Conservation (phyloP, 2,797 vertebrate species). For the Tokudaia tokunoshimensis region DNA sequence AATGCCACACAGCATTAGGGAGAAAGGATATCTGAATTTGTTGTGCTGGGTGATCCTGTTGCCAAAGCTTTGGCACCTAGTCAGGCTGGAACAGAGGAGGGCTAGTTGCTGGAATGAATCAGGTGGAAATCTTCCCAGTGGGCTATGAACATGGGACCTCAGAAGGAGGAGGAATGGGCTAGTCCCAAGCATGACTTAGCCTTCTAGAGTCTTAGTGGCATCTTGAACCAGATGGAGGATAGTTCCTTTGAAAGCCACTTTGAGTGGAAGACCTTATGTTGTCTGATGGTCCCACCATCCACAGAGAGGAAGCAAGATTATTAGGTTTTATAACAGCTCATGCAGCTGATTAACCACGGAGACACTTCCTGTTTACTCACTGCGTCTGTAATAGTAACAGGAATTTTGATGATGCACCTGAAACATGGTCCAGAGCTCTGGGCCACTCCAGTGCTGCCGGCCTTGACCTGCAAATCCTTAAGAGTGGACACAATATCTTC, state of each 20-base stretch:
- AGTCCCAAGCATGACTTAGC: neutral
- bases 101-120: neutral
- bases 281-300: neutral
- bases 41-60: neutral
- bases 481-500: neutral
- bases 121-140: neutral
- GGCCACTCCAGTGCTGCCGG: neutral
- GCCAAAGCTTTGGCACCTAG: neutral
- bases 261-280: neutral
- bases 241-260: neutral
- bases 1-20: too few relatives aligned
- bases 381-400: neutral
- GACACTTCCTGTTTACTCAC: neutral
- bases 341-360: neutral
- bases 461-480: neutral
- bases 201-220: neutral
- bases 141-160: neutral
- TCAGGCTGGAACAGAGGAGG: too few relatives aligned
- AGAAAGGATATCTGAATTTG: neutral
- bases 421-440: too few relatives aligned
- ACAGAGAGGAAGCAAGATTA: neutral
- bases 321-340: neutral
- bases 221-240: neutral
- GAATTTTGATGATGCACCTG: neutral
- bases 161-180: neutral